These are phyloP conservation scores for Chymomyza procnemis DNA, from an alignment of 2,888 invertebrate genomes.

Conservation along the genomic window DNA sequence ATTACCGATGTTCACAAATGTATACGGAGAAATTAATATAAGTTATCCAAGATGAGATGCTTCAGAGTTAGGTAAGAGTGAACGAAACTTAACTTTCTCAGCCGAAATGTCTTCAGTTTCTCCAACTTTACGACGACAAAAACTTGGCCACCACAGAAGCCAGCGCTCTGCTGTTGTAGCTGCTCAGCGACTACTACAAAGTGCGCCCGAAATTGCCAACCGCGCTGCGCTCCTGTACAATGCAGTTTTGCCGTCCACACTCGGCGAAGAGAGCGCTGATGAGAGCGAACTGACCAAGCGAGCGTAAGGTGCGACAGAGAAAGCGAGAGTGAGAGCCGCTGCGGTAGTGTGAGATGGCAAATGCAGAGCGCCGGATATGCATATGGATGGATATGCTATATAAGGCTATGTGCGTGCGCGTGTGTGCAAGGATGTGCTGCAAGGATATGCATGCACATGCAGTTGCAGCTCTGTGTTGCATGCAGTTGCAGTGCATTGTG, in stretches of 20 bases:
- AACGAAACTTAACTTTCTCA: no score
- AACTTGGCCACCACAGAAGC: no score
- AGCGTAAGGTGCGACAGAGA: slow-evolving; percentile 11
- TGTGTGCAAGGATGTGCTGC: no score
- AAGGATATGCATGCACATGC: slow-evolving; percentile 12
- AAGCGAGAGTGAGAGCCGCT: slow-evolving; percentile 3
- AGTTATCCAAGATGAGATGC: no score
- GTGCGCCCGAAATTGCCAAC: background rate
- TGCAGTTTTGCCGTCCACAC: slow-evolving; percentile 46
- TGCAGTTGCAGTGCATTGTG: slow-evolving; percentile 9
- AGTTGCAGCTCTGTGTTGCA: slow-evolving; percentile 27
- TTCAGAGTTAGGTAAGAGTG: no score
- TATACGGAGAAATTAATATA: no score
- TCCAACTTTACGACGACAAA: no score
- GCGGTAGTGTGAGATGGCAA: slow-evolving; percentile 44
- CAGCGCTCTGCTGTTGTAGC: no score
- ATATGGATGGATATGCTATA: background rate
- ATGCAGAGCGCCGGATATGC: slow-evolving; percentile 19
- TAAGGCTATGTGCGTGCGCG: background rate
- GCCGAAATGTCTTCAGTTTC: no score
- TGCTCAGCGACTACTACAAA: background rate
- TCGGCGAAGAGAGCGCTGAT: slow-evolving; percentile 7
- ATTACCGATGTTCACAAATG: no score
- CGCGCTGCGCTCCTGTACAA: slow-evolving; percentile 37
- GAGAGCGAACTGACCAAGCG: background rate